Conservation (phyloP, 2,888 invertebrate genomes). For the Nematopogon swammerdamellus region DNA sequence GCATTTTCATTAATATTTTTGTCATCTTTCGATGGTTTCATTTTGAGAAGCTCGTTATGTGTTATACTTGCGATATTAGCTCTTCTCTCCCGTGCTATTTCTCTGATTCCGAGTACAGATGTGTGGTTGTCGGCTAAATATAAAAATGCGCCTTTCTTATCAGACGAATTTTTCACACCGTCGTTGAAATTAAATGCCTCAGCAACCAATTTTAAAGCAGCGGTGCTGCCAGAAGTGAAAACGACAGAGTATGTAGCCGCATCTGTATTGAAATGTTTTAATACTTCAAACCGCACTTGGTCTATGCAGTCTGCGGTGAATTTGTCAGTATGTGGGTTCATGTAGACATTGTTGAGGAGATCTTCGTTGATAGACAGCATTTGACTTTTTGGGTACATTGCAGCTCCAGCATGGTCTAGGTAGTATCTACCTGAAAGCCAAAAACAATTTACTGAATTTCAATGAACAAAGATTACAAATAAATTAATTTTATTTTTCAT, state of each 20-base stretch:
- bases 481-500: neutral
- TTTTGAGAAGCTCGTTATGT: slow-evolving; percentile 53
- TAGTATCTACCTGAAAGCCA: slow-evolving; percentile 64
- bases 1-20: slow-evolving; percentile 27
- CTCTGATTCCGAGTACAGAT: slow-evolving; percentile 90
- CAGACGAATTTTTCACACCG: slow-evolving; percentile 16
- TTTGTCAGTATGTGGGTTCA: slow-evolving; percentile 90
- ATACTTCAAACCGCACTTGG: slow-evolving; percentile 75
- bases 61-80: slow-evolving; percentile 55
- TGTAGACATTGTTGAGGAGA: slow-evolving; percentile 69
- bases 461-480: no score
- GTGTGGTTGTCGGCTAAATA: slow-evolving; percentile 93
- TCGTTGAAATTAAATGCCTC: slow-evolving; percentile 71
- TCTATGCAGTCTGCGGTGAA: slow-evolving; percentile 82
- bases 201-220: slow-evolving; percentile 76
- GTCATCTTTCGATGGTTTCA: slow-evolving; percentile 17
- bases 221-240: slow-evolving; percentile 94
- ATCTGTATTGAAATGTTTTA: slow-evolving; percentile 82
- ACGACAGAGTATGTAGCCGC: slow-evolving; percentile 79
- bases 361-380: slow-evolving; percentile 63
- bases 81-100: slow-evolving; percentile 59
- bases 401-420: slow-evolving; percentile 87
- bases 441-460: no score
- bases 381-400: slow-evolving; percentile 76
- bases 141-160: slow-evolving; percentile 61